Evolutionary conservation across 2,888 invertebrate genomes (phyloP), one percentile per base, ranked within the genome.

Genomic region (Isotomurus palustris): DNA sequence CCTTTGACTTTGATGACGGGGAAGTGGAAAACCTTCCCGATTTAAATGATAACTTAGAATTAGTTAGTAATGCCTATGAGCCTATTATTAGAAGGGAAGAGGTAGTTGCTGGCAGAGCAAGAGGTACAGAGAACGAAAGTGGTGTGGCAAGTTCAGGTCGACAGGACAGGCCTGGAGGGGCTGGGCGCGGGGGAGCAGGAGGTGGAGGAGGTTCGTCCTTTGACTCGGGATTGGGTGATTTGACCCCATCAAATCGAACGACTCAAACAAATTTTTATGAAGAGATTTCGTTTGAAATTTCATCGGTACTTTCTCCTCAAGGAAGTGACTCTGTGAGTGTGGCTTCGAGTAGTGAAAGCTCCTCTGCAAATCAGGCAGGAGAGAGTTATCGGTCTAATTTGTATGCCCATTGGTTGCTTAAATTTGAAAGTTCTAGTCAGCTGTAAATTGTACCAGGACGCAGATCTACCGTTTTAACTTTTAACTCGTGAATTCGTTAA

Each of bases 1-100:
- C 68, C 14, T 67, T 68, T 56, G 68, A 68, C 38, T 58, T 45
- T 44, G 62, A 59, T 8, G 64, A 62, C 51, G 62, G 50, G 19
- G 62, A 58, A n/a, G 47, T 51, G 19, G 57, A 57, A 28, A 54
- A 56, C 22, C 19, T 59, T 17, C 45, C 62, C 14, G 66, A 66
- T 56, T 64, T 62, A 52, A 66, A 66, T 58, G 56, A 64, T 36
- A 66, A 66, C 44, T 35, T 58, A 24, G 17, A 32, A 25, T 38
- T 32, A 22, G 40, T 48, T 8, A 47, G 47, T 49, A 17, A 53
- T n/a, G 43, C 19, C 22, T 21, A 36, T 21, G 22, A 36, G n/a
- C n/a, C n/a, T 3, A n/a, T 10, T n/a, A n/a, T n/a, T n/a, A n/a
- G n/a, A n/a, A n/a, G n/a, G n/a, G n/a, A n/a, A n/a, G n/a, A n/a